Percentiles rank a stretch among this genome's conserved stretches.
Evolutionary conservation across 2,797 vertebrate genomes (phyloP).

Genomic region (Vireo griseus): DNA sequence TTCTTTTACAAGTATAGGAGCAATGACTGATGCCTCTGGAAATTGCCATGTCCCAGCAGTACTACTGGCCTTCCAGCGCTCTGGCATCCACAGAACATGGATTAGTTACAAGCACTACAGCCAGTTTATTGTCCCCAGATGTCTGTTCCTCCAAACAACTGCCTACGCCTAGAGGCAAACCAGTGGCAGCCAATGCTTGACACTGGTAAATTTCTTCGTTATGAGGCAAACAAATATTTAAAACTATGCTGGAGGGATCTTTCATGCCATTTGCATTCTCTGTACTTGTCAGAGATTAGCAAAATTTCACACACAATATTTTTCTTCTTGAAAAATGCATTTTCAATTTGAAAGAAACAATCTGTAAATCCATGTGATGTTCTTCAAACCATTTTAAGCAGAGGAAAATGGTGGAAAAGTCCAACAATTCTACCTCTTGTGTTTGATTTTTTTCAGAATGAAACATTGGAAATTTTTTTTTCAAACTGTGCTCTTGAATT

Average conservation of each 20-base stretch:
- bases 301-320: not conserved
- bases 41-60: not conserved
- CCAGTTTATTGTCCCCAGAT: not conserved
- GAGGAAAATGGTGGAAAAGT: not conserved
- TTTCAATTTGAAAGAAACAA: not conserved
- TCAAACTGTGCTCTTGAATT: not conserved
- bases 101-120: not conserved
- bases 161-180: not conserved
- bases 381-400: not conserved
- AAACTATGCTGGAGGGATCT: not conserved
- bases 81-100: not conserved
- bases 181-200: not conserved
- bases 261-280: not conserved
- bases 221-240: not conserved
- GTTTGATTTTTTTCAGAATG: not conserved
- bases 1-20: not conserved
- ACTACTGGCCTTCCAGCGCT: not conserved
- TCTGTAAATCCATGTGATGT: not conserved
- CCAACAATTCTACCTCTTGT: not conserved
- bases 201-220: not conserved
- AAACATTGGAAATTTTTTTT: not conserved
- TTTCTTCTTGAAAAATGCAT: not conserved
- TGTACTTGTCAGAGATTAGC: not conserved
- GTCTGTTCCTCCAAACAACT: not conserved
- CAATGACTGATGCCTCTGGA: not conserved